Percentiles rank a stretch among this genome's conserved stretches.
phyloP scores from a whole-genome alignment of 2,113 vertebrate species.

The Amphiprion percula region DNA sequence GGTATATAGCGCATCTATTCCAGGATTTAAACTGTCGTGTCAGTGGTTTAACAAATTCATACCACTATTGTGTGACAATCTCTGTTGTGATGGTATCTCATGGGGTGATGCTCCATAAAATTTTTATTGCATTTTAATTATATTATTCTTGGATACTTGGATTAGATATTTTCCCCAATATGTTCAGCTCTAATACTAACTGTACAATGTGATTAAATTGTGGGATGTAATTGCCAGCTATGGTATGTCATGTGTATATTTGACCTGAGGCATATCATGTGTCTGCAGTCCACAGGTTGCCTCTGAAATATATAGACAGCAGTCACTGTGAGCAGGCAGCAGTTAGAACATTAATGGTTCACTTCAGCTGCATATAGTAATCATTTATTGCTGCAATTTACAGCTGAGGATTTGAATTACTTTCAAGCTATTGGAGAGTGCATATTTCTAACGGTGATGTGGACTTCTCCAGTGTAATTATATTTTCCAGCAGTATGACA shows the following conservation, averaged over 20 bases:
- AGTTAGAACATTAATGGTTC: neutral
- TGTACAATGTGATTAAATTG: neutral
- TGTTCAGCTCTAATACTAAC: too few species aligned
- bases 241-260: neutral
- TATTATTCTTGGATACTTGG: too few species aligned
- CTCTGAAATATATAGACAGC: neutral
- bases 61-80: too few species aligned
- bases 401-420: neutral
- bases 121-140: too few species aligned
- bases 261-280: neutral
- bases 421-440: neutral
- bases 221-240: neutral
- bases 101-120: too few species aligned
- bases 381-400: neutral
- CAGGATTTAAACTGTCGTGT: too few species aligned
- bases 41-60: too few species aligned
- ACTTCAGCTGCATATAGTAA: neutral
- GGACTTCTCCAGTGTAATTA: slow-evolving; percentile 9
- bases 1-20: too few species aligned
- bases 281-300: neutral
- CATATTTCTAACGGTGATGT: neutral
- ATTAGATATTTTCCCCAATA: too few species aligned
- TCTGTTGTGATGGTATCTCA: too few species aligned
- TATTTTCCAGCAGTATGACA: neutral
- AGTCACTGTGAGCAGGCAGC: neutral